Evolutionary conservation across 2,888 invertebrate genomes (phyloP).

Genomic region (Mythimna ferrago): DNA sequence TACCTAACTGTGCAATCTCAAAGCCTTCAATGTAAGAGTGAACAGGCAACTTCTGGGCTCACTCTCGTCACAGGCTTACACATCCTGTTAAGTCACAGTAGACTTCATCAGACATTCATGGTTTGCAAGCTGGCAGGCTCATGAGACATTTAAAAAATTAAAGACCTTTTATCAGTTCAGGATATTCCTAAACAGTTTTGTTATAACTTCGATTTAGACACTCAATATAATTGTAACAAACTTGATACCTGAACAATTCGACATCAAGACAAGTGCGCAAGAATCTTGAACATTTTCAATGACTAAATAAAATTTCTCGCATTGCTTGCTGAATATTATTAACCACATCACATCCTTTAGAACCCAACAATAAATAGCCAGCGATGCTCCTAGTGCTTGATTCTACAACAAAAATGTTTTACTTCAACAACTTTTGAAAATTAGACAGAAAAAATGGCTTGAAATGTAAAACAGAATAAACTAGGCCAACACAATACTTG

Average conservation of each 20-base stretch:
- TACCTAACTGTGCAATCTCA: too few relatives aligned
- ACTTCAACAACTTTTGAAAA: neutral
- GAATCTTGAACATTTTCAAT: slow-evolving; percentile 3
- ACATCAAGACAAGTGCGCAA: slow-evolving; percentile 1
- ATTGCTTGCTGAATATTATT: neutral
- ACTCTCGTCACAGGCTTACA: too few relatives aligned
- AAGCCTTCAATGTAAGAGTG: too few relatives aligned
- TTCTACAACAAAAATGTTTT: neutral
- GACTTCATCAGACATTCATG: too few relatives aligned
- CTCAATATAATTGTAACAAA: neutral
- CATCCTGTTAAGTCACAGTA: too few relatives aligned
- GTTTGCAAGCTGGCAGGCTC: too few relatives aligned
- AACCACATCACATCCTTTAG: neutral
- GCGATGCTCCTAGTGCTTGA: neutral
- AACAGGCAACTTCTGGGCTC: too few relatives aligned
- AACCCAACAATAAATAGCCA: neutral
- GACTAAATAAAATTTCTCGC: neutral
- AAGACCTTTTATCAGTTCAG: too few relatives aligned
- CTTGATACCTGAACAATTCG: neutral
- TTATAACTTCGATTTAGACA: neutral
- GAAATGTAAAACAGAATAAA: neutral
- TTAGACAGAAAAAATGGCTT: too few relatives aligned
- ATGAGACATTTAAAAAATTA: too few relatives aligned
- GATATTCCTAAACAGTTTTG: too few relatives aligned
- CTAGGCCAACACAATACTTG: neutral